These are phyloP conservation scores for Cydia pomonella DNA, from an alignment of 1,140 invertebrate species.

Conservation along the genomic window DNA sequence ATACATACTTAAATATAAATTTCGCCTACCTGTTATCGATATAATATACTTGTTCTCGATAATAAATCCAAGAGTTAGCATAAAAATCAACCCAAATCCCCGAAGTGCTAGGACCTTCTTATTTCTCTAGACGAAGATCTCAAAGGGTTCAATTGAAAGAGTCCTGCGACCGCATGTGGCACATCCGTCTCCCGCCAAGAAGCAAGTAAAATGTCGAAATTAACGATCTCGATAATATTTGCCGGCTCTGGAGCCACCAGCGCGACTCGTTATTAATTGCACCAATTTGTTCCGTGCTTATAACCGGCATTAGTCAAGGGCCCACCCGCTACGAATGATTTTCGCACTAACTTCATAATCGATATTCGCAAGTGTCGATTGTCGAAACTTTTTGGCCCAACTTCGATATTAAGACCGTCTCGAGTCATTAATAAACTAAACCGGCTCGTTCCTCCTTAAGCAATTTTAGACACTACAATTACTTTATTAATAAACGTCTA, in stretches of 20 bases:
- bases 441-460: constrained; percentile 45
- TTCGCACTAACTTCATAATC: constrained; percentile 76
- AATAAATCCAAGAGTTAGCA: too few species aligned
- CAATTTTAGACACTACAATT: constrained; percentile 35
- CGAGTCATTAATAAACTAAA: constrained; percentile 56
- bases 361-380: constrained; percentile 69
- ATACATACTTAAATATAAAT: too few species aligned
- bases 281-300: constrained; percentile 78
- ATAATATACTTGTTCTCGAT: too few species aligned
- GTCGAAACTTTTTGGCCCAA: constrained; percentile 52
- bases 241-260: constrained; percentile 71
- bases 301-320: constrained; percentile 77
- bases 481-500: neutral
- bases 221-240: constrained; percentile 80
- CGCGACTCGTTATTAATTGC: constrained; percentile 74
- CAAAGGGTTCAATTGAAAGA: neutral
- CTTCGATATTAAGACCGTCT: constrained; percentile 50
- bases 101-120: too few species aligned
- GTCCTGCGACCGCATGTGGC: constrained; percentile 38
- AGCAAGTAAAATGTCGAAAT: constrained; percentile 74
- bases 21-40: too few species aligned
- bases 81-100: too few species aligned
- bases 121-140: neutral
- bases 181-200: constrained; percentile 54
- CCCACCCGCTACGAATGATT: constrained; percentile 69